Evolutionary conservation across 2,113 vertebrate genomes (phyloP).

Genomic region (Glareola pratincola): DNA sequence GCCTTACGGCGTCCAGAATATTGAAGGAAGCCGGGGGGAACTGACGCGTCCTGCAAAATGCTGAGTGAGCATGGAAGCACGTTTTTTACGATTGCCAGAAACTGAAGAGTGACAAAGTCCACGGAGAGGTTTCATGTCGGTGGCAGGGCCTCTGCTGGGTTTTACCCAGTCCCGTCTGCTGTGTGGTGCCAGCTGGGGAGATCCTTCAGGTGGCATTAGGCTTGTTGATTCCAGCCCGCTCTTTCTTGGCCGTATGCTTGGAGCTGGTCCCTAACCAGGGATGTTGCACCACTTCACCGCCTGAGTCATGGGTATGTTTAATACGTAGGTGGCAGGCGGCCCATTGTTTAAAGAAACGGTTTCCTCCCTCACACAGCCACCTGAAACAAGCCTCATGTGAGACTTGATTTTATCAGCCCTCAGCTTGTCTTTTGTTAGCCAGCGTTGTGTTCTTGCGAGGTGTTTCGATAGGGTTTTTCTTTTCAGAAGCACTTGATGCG

Average conservation of each 20-base stretch:
- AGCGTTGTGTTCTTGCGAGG: not conserved
- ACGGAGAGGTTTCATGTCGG: not conserved
- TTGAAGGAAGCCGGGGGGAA: not conserved
- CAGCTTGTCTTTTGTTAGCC: not conserved
- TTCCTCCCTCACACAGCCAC: slow-evolving; percentile 6
- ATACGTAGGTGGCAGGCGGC: slow-evolving; percentile 12
- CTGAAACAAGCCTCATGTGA: slow-evolving; percentile 27
- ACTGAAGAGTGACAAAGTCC: not conserved
- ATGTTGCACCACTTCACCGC: not conserved
- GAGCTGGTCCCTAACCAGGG: not conserved
- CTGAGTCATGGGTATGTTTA: slow-evolving; percentile 12
- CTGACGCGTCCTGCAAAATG: not conserved
- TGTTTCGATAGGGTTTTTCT: not conserved
- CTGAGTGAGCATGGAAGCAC: not conserved
- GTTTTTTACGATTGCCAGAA: not conserved
- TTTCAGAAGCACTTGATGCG: not conserved
- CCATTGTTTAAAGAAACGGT: slow-evolving; percentile 38
- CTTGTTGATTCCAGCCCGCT: not conserved
- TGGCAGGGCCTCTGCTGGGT: not conserved
- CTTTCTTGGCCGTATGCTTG: not conserved
- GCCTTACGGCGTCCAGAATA: not conserved
- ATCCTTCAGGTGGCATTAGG: not conserved
- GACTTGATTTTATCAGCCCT: slow-evolving; percentile 33
- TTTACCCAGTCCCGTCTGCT: not conserved
- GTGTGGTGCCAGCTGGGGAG: not conserved